Percentiles rank a stretch among this genome's conserved stretches.
phyloP scores from a whole-genome alignment of 2,113 vertebrate genomes.

The Microtus richardsoni region DNA sequence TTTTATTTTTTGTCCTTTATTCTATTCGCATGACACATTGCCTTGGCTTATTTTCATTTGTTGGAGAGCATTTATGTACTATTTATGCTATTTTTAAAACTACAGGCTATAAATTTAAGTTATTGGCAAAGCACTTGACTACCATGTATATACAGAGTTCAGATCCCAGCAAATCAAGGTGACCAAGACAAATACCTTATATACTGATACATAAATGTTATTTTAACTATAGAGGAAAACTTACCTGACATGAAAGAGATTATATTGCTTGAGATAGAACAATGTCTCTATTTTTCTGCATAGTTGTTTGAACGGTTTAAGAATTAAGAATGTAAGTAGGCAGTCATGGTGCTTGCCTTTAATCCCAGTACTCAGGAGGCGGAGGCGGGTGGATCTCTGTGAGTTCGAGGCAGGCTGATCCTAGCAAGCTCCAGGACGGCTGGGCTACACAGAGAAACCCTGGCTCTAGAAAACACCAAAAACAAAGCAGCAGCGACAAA shows the following conservation, averaged over 20 bases:
- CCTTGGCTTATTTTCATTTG: conserved; percentile 20
- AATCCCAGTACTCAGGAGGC: background rate
- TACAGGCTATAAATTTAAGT: background rate
- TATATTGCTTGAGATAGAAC: background rate
- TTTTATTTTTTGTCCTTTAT: conserved; percentile 6
- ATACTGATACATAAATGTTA: background rate
- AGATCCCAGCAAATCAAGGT: background rate
- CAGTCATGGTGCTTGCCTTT: background rate
- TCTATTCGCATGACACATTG: background rate
- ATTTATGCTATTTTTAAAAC: conserved; percentile 43
- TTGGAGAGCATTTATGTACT: conserved; percentile 13
- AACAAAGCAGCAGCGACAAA: background rate
- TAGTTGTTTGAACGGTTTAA: background rate
- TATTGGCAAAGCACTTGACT: background rate
- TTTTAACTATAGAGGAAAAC: conserved; percentile 31
- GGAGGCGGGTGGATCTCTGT: background rate
- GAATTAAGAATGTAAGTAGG: background rate
- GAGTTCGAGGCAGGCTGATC: background rate
- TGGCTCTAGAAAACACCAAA: background rate
- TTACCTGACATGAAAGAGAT: background rate
- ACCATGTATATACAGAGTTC: background rate
- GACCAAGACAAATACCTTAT: background rate
- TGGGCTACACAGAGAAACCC: background rate
- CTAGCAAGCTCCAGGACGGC: background rate
- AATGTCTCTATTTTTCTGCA: background rate